These are phyloP conservation scores for Stegodyphus mimosarum DNA, from an alignment of 1,140 invertebrate genomes.

Conservation along the genomic window DNA sequence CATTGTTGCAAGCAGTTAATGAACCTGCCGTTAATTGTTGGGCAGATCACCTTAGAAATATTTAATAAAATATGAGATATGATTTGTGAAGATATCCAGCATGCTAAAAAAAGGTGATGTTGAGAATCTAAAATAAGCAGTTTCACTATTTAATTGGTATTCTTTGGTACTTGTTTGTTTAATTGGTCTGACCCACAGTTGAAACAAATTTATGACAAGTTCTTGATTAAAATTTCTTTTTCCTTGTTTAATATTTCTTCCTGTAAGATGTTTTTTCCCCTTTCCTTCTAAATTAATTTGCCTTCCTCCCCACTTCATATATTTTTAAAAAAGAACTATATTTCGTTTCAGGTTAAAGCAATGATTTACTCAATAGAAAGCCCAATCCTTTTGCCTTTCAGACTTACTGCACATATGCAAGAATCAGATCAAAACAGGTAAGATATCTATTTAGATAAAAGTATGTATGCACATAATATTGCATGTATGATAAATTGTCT, in stretches of 20 bases:
- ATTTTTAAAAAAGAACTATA: neutral
- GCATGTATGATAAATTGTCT: too few species aligned
- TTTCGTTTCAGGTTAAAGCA: constrained; percentile 64
- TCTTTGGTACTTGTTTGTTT: neutral
- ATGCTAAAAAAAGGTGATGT: too few species aligned
- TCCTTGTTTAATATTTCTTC: neutral
- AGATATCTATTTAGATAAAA: neutral
- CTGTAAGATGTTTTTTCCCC: neutral
- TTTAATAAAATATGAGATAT: too few species aligned
- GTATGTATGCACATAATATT: too few species aligned
- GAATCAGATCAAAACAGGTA: constrained; percentile 32
- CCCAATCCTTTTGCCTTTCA: constrained; percentile 48
- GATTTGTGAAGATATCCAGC: too few species aligned
- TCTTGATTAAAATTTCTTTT: neutral
- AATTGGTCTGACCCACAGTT: neutral
- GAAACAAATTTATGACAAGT: neutral
- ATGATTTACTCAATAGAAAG: constrained; percentile 64
- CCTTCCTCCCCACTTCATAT: neutral
- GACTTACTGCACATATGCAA: constrained; percentile 7
- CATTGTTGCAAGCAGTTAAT: too few species aligned
- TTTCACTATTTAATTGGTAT: too few species aligned
- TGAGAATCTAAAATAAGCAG: too few species aligned
- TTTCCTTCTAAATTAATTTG: neutral
- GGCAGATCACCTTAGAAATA: too few species aligned
- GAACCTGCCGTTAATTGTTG: too few species aligned